Percentiles rank a stretch among this genome's conserved stretches.
Conservation (phyloP, 2,113 vertebrate species). For the Lepus americanus region DNA sequence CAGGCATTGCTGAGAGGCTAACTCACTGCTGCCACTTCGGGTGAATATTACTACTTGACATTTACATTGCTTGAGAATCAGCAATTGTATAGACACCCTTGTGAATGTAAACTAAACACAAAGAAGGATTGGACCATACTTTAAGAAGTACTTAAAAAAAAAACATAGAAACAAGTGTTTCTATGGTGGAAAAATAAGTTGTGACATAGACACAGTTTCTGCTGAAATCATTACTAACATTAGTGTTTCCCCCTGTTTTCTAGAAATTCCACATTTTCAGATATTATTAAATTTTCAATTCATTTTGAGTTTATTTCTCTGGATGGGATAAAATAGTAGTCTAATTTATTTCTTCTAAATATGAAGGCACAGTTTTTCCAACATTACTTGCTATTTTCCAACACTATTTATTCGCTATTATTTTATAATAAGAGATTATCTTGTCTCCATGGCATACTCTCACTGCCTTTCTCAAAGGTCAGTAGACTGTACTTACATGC, state of each 20-base stretch:
- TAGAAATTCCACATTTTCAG: not conserved
- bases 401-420: not conserved
- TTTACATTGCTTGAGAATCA: not conserved
- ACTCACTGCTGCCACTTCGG: not conserved
- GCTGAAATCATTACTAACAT: no score
- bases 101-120: not conserved
- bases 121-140: not conserved
- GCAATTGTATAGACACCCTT: not conserved
- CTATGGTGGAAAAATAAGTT: not conserved
- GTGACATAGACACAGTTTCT: not conserved
- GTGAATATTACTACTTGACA: not conserved
- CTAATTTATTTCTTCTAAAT: no score
- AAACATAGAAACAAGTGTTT: not conserved
- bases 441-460: not conserved
- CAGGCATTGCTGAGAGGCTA: not conserved
- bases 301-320: not conserved
- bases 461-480: not conserved
- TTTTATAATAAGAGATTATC: not conserved
- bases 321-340: no score
- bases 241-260: not conserved
- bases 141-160: not conserved
- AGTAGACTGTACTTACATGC: not conserved
- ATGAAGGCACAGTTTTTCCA: no score
- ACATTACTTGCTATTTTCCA: not conserved
- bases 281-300: not conserved